phyloP scores from a whole-genome alignment of 1,140 invertebrate species.

The Drosophila asahinai region DNA sequence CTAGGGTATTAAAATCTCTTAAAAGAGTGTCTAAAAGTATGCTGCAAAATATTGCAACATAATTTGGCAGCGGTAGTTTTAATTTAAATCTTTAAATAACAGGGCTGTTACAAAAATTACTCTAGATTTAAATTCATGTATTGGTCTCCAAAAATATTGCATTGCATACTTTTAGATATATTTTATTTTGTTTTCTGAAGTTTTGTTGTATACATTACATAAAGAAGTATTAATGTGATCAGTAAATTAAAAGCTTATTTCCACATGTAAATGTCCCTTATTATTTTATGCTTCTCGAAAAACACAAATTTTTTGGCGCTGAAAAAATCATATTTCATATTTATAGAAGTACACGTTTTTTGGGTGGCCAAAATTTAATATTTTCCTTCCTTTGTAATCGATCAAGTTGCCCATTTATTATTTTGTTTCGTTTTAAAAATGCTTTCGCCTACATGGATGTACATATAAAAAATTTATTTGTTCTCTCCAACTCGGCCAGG shows the following conservation, averaged over 20 bases:
- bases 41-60: no score
- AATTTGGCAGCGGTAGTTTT: no score
- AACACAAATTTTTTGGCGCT: neutral
- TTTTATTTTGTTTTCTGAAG: no score
- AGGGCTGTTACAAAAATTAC: no score
- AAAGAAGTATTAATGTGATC: no score
- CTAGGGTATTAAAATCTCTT: no score
- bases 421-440: slow-evolving; percentile 1
- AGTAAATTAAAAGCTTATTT: neutral
- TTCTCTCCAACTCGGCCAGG: slow-evolving; percentile 1
- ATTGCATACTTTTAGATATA: no score
- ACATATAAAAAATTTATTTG: neutral
- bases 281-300: neutral
- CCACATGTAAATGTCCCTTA: neutral
- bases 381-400: slow-evolving; percentile 3
- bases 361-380: neutral
- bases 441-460: neutral
- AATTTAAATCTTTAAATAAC: no score
- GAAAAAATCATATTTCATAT: neutral
- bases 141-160: no score
- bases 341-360: neutral
- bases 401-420: neutral
- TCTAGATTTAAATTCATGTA: no score
- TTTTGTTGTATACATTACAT: no score
- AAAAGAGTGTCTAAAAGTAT: no score